Percentiles rank a stretch among this genome's conserved stretches.
phyloP scores from a whole-genome alignment of 2,888 invertebrate species.

The Tipula helvola region DNA sequence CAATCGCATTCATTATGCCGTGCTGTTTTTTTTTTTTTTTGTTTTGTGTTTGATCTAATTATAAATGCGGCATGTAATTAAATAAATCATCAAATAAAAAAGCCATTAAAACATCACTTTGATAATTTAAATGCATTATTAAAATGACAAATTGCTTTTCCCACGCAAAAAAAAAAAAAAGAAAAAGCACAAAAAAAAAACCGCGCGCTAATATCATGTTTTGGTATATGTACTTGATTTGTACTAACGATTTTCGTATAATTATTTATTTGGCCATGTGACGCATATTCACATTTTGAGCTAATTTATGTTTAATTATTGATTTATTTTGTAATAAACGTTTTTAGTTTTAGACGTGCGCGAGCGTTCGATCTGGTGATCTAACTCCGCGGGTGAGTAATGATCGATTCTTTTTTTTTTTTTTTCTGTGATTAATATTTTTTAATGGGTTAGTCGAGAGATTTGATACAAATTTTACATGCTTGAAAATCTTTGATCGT shows the following conservation, averaged over 20 bases:
- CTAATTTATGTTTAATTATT: neutral
- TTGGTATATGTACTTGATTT: neutral
- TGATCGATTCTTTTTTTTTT: neutral
- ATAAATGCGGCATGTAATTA: neutral
- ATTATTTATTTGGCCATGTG: neutral
- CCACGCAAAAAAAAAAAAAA: neutral
- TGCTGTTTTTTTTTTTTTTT: neutral
- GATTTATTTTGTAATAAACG: neutral
- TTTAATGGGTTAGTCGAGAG: too few relatives aligned
- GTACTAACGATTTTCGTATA: neutral
- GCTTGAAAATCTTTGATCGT: too few relatives aligned
- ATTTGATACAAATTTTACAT: too few relatives aligned
- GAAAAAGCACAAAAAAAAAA: neutral
- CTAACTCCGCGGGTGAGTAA: neutral
- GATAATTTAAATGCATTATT: constrained; percentile 4
- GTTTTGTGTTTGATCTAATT: neutral
- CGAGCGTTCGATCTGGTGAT: neutral
- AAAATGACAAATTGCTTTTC: neutral
- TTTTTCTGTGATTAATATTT: neutral
- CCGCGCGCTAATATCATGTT: neutral
- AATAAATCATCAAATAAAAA: constrained; percentile 4
- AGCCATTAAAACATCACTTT: neutral
- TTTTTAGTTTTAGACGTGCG: neutral
- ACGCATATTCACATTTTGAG: neutral
- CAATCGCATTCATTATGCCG: neutral